A percentile compares a stretch with the other conserved stretches of the same genome.
These are phyloP conservation scores for Datnioides undecimradiatus DNA, from an alignment of 2,113 vertebrate species.

Conservation along the genomic window DNA sequence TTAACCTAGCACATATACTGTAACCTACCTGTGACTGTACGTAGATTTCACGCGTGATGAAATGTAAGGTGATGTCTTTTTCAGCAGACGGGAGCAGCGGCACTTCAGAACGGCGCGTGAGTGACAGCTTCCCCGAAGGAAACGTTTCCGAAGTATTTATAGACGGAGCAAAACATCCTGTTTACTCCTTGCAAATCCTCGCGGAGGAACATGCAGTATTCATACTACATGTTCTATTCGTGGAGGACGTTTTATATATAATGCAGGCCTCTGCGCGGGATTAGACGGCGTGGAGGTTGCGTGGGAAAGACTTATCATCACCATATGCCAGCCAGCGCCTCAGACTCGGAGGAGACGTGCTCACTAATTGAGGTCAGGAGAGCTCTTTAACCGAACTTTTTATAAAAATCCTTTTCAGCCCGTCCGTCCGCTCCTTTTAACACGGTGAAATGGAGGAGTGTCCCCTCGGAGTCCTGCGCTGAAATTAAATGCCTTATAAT, in stretches of 20 bases:
- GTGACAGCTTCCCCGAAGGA: constrained; percentile 55
- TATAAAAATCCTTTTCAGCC: constrained; percentile 56
- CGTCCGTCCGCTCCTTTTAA: constrained; percentile 65
- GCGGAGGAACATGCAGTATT: constrained; percentile 49
- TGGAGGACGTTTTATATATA: constrained; percentile 31
- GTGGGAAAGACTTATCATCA: constrained; percentile 33
- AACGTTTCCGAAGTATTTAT: constrained; percentile 59
- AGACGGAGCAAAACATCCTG: constrained; percentile 55
- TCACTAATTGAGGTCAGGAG: constrained; percentile 79
- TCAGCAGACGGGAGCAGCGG: constrained; percentile 20
- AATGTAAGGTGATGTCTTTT: constrained; percentile 20
- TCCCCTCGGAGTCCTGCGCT: constrained; percentile 63
- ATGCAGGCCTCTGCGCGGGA: background rate
- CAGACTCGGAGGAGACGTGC: constrained; percentile 59
- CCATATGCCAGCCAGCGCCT: constrained; percentile 25
- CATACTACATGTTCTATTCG: constrained; percentile 37
- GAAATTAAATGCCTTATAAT: constrained; percentile 78
- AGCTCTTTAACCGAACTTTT: constrained; percentile 60
- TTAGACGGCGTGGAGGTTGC: constrained; percentile 1
- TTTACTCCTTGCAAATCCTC: constrained; percentile 42
- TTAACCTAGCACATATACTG: no score
- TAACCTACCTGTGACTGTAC: no score
- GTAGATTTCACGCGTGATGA: no score
- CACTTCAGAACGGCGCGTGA: constrained; percentile 19
- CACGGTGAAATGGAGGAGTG: constrained; percentile 70